Evolutionary conservation across 23 tunicate genomes (phyloP).

Genomic region (Ascidia mentula): DNA sequence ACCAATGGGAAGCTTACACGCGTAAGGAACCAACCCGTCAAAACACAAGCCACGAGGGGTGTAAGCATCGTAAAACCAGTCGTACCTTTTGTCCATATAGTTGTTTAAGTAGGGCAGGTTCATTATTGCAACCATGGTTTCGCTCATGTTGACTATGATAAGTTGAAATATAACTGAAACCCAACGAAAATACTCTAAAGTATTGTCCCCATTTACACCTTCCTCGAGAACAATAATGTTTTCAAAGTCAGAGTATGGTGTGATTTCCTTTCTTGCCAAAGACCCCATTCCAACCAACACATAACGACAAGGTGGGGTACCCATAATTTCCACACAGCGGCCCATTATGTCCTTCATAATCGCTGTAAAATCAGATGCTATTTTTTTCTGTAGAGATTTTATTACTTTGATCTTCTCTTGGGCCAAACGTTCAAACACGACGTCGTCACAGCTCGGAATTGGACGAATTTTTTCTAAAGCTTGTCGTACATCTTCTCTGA

Average conservation of each 20-base stretch:
- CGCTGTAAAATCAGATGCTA: conserved; percentile 17
- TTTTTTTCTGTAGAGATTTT: background rate
- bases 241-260: conserved; percentile 15
- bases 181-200: conserved; percentile 42
- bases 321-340: conserved; percentile 30
- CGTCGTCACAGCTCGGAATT: background rate
- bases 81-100: background rate
- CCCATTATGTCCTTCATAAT: conserved; percentile 15
- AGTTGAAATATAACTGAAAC: conserved; percentile 23
- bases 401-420: background rate
- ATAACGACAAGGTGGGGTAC: conserved; percentile 21
- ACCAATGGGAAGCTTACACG: conserved; percentile 36
- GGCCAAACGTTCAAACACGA: background rate
- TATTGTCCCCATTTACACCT: conserved; percentile 11
- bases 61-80: conserved; percentile 2
- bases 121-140: conserved; percentile 7
- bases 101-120: conserved; percentile 1
- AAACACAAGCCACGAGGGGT: conserved; percentile 22
- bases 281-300: conserved; percentile 29
- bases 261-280: conserved; percentile 19
- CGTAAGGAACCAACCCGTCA: conserved; percentile 43
- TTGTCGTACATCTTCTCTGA: background rate
- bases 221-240: conserved; percentile 23
- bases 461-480: background rate
- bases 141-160: conserved; percentile 11